These are phyloP conservation scores for Archips crataeganus DNA, from an alignment of 2,888 invertebrate species.

Conservation along the genomic window DNA sequence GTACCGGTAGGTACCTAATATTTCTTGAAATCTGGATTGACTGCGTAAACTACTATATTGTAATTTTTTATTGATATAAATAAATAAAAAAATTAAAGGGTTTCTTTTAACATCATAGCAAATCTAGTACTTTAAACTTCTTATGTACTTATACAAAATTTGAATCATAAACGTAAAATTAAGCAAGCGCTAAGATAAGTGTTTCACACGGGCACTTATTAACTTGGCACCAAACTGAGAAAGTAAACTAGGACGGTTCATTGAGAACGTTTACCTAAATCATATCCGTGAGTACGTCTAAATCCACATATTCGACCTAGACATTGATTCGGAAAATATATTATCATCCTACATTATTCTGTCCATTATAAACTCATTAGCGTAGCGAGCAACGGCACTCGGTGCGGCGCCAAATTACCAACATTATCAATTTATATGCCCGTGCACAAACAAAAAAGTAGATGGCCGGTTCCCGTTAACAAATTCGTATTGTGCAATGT, in stretches of 20 bases:
- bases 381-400: conserved; percentile 84
- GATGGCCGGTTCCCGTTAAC: conserved; percentile 84
- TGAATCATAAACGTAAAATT: neutral
- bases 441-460: conserved; percentile 84
- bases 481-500: conserved; percentile 85
- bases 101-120: neutral
- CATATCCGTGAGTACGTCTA: conserved; percentile 35
- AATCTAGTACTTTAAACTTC: neutral
- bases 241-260: conserved; percentile 36
- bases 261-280: conserved; percentile 37
- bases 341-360: conserved; percentile 80
- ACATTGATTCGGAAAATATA: conserved; percentile 83
- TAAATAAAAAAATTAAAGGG: neutral
- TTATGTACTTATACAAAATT: neutral
- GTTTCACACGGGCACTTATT: conserved; percentile 29
- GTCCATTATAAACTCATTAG: conserved; percentile 85
- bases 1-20: too few relatives aligned
- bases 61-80: neutral
- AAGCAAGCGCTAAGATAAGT: conserved; percentile 26
- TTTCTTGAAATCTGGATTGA: too few relatives aligned
- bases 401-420: conserved; percentile 82
- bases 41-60: neutral
- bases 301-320: conserved; percentile 69
- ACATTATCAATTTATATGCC: conserved; percentile 84
- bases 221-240: conserved; percentile 38